Percentiles rank a stretch among this genome's conserved stretches.
These are phyloP conservation scores for Zingel zingel DNA, from an alignment of 2,113 vertebrate genomes.

Conservation along the genomic window DNA sequence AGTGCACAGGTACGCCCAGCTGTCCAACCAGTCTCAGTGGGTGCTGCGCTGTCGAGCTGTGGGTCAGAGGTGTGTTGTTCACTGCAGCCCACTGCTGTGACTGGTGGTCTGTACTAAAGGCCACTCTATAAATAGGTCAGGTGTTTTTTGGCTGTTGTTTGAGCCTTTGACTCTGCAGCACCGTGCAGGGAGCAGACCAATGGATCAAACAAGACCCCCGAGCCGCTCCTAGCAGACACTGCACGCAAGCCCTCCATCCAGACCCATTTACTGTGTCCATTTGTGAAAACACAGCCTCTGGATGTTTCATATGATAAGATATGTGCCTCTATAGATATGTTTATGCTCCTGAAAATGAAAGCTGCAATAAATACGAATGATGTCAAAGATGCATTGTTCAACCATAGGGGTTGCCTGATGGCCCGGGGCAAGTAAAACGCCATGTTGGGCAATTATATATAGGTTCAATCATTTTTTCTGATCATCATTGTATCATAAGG, in stretches of 20 bases:
- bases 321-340: background rate
- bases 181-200: conserved; percentile 29
- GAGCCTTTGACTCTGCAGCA: conserved; percentile 21
- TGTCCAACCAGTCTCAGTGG: background rate
- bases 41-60: background rate
- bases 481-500: too few relatives aligned
- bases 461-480: too few relatives aligned
- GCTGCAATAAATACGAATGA: background rate
- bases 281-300: background rate
- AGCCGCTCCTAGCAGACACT: conserved; percentile 33
- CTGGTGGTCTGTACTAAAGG: conserved; percentile 57
- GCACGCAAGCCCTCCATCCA: conserved; percentile 56
- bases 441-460: too few relatives aligned
- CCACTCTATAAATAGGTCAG: conserved; percentile 66
- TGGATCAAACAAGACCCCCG: conserved; percentile 34
- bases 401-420: too few relatives aligned
- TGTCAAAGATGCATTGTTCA: too few relatives aligned
- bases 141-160: conserved; percentile 31
- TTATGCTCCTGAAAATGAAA: background rate
- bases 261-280: background rate
- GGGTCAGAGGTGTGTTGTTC: conserved; percentile 8
- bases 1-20: background rate
- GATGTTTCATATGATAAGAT: background rate
- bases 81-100: conserved; percentile 16
- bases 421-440: too few relatives aligned